Conservation (phyloP, 2,113 vertebrate genomes). For the Apodemus speciosus region DNA sequence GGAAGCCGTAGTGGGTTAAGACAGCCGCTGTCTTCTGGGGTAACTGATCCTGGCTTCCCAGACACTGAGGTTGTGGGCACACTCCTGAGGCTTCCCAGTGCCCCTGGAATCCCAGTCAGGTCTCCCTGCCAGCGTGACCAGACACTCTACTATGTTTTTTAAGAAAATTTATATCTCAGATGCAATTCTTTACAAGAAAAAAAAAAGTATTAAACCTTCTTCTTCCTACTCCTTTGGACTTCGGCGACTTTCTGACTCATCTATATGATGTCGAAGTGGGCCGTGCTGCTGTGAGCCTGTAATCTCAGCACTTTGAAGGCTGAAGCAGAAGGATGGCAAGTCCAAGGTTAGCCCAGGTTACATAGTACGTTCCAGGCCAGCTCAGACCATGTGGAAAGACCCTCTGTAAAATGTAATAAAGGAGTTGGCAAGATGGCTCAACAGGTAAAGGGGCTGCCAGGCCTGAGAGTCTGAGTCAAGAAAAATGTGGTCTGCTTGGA, state of each 20-base stretch:
- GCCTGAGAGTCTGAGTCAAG: background rate
- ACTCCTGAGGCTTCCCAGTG: background rate
- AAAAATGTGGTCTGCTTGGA: no score
- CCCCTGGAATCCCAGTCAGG: background rate
- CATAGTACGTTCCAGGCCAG: background rate
- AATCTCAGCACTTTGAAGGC: background rate
- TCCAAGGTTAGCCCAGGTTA: background rate
- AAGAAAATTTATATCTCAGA: background rate
- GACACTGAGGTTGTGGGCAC: background rate
- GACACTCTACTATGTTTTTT: background rate
- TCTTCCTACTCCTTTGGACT: background rate
- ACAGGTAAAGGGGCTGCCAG: background rate
- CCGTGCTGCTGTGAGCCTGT: background rate
- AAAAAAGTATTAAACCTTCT: background rate
- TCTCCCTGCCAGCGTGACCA: background rate
- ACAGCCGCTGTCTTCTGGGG: background rate
- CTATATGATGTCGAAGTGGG: background rate
- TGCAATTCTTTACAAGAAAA: background rate
- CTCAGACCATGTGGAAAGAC: background rate
- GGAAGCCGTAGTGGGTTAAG: background rate
- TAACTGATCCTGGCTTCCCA: background rate
- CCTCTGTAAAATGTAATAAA: background rate
- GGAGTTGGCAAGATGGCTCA: background rate
- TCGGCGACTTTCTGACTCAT: background rate
- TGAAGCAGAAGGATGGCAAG: background rate